A percentile compares a stretch with the other conserved stretches of the same genome.
These are phyloP conservation scores for Lasaia peninsularis DNA, from an alignment of 1,140 invertebrate species.

Conservation along the genomic window DNA sequence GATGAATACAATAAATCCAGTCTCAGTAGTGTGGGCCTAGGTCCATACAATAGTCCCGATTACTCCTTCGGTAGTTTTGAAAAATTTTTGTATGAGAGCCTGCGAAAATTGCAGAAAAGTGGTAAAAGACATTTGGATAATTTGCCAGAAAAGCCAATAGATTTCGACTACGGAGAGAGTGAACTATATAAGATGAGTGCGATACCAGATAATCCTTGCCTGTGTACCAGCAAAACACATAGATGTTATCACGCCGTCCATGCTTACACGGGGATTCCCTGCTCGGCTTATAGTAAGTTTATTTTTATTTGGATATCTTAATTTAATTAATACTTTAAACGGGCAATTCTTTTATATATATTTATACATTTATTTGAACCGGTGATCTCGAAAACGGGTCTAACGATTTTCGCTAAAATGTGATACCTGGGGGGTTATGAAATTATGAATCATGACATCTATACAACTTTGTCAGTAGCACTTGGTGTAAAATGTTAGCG, in stretches of 20 bases:
- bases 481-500: too few species aligned
- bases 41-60: constrained; percentile 84
- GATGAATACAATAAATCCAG: constrained; percentile 90
- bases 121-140: constrained; percentile 81
- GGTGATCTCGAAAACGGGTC: too few species aligned
- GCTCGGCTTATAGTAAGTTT: constrained; percentile 88
- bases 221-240: constrained; percentile 91
- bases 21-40: constrained; percentile 81
- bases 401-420: too few species aligned
- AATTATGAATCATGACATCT: too few species aligned
- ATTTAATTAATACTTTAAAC: too few species aligned
- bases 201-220: constrained; percentile 79
- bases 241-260: constrained; percentile 93
- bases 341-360: too few species aligned
- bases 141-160: constrained; percentile 76
- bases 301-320: background rate
- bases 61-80: constrained; percentile 93
- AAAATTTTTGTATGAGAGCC: constrained; percentile 93
- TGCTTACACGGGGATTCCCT: constrained; percentile 92
- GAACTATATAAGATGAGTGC: constrained; percentile 71
- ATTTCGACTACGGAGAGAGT: constrained; percentile 72
- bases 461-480: too few species aligned
- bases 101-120: constrained; percentile 86
- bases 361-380: too few species aligned
- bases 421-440: too few species aligned